Conservation (phyloP, 1,140 invertebrate genomes). For the Euura saliciscinereae region DNA sequence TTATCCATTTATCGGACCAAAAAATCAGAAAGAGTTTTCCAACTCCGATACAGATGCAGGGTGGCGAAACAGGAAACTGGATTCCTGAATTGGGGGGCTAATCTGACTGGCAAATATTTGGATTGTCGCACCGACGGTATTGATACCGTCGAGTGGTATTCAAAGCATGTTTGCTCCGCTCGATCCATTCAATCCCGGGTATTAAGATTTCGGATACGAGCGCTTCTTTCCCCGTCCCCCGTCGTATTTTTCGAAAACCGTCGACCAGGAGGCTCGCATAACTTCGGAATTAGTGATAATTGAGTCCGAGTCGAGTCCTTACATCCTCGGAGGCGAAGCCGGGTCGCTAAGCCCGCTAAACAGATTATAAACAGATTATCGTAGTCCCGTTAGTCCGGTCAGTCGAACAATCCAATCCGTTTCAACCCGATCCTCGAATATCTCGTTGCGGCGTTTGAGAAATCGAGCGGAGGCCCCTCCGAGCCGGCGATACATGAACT, state of each 20-base stretch:
- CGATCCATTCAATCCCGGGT: slow-evolving; percentile 38
- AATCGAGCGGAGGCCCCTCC: not conserved
- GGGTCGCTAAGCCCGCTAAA: slow-evolving; percentile 22
- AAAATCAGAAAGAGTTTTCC: slow-evolving; percentile 27
- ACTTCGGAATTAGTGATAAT: too few species aligned
- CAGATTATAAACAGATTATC: not conserved
- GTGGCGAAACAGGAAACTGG: slow-evolving; percentile 2
- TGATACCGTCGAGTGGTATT: slow-evolving; percentile 49
- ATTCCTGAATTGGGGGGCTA: slow-evolving; percentile 34
- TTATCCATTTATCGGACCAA: slow-evolving; percentile 44
- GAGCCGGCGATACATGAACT: not conserved
- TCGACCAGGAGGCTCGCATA: too few species aligned
- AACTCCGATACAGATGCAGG: slow-evolving; percentile 22
- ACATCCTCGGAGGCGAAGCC: slow-evolving; percentile 20
- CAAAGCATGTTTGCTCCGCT: slow-evolving; percentile 30
- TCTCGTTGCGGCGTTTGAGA: not conserved
- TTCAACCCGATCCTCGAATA: not conserved
- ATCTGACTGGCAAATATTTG: slow-evolving; percentile 60
- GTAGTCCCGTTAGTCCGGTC: slow-evolving; percentile 3
- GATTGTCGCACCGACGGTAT: slow-evolving; percentile 56
- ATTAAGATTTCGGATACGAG: slow-evolving; percentile 48
- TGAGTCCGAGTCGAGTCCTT: too few species aligned
- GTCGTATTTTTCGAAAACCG: too few species aligned
- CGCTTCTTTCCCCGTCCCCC: slow-evolving; percentile 8
- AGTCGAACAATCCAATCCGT: slow-evolving; percentile 3